Conservation (phyloP, 2,113 vertebrate species). For the Fulmarus glacialis region DNA sequence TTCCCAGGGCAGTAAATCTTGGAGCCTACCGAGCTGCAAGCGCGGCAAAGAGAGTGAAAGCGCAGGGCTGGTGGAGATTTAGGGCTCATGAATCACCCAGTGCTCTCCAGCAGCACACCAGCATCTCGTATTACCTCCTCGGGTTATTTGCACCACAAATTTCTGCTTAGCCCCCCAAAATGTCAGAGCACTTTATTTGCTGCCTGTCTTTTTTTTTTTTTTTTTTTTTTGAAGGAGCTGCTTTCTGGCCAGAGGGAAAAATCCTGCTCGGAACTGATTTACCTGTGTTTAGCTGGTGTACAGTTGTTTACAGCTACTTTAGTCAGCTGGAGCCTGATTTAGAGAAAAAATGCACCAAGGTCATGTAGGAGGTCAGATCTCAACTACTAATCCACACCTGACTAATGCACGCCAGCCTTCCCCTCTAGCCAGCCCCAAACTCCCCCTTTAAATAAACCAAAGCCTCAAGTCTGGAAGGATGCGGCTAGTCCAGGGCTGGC, state of each 20-base stretch:
- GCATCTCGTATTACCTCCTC: not conserved
- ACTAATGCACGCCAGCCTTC: not conserved
- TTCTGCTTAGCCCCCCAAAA: not conserved
- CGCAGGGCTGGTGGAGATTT: not conserved
- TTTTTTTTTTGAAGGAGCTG: not conserved
- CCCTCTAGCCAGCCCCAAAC: not conserved
- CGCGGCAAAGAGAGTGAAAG: rapidly evolving
- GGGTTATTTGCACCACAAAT: not conserved
- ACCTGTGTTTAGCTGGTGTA: not conserved
- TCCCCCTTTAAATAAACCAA: not conserved
- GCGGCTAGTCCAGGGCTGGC: not conserved
- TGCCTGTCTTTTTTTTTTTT: not conserved
- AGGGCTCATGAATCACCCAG: not conserved
- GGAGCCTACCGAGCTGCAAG: not conserved
- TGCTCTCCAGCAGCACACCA: not conserved
- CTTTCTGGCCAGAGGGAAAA: not conserved
- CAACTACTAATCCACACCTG: not conserved
- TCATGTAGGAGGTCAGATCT: not conserved
- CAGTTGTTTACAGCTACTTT: not conserved
- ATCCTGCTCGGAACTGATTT: not conserved
- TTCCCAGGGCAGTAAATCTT: slow-evolving; percentile 21
- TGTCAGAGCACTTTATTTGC: not conserved
- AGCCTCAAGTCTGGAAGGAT: not conserved
- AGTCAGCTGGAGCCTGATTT: not conserved
- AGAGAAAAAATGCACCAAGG: not conserved